Base-by-base conservation (phyloP, 2,113 vertebrate species). In the Lathamus discolor region DNA sequence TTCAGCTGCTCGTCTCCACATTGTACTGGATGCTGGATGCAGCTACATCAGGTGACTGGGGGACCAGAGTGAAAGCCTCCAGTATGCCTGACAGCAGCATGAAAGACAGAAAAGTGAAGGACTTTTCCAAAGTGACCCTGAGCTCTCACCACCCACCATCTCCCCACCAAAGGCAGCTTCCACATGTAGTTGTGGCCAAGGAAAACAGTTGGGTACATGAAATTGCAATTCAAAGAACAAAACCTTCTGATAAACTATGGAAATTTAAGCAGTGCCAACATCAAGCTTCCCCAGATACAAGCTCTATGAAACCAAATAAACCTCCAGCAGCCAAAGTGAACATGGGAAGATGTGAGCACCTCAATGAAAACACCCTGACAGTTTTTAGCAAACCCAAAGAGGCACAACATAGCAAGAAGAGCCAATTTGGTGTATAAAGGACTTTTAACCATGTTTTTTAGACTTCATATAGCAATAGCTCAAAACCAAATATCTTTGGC, bases 1-100 rank as follows among this genome's bases (percentile, higher is more conserved):
- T 82, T 87, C 67, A 82, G 27, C 39, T 61, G 27, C 17, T 51
- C 5, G 2, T 55, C 66, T 79, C 43, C 5, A 2, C 54, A 39
- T 90, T 61, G 62, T 35, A 17, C 17, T 57, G 80, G 18, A 17
- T 85, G 37, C n/a, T 72, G 43, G 35, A 51, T 63, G 63, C 19
- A 64, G 74, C 55, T 41, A 18, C 57, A 23, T 10, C 0, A 0
- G 33, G 13, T 85, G 51, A 29, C 6, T 1, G 1, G 16, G 6
- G 11, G 10, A 9, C 4, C 17, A 49, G 23, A 7, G n/a, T 51
- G 28, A 80, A 73, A 67, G 22, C 41, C 39, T 69, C 43, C 41
- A 25, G 24, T 10, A 17, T 17, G 7, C 16, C 48, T 64, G 48
- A 64, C 27, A 79, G 67, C 31, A 92, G 9, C 35, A 57, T 31